These are phyloP conservation scores for Halictus rubicundus DNA, from an alignment of 1,140 invertebrate species.

Conservation along the genomic window DNA sequence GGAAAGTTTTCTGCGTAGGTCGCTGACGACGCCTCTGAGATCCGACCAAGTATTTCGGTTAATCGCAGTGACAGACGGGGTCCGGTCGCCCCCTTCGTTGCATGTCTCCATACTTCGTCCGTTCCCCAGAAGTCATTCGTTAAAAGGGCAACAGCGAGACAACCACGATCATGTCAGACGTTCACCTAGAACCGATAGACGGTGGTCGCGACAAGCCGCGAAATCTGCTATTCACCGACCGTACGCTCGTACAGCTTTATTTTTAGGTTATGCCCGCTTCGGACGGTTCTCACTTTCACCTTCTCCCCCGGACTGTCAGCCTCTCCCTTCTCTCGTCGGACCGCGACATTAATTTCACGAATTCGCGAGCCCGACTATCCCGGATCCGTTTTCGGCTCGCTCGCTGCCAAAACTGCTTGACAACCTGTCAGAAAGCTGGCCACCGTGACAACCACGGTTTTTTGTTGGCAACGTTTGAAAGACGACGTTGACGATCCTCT, in stretches of 20 bases:
- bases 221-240: constrained; percentile 10
- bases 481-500: neutral
- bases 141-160: constrained; percentile 3
- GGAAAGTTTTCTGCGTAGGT: constrained; percentile 89
- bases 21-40: constrained; percentile 89
- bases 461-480: constrained; percentile 28
- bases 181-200: constrained; percentile 10
- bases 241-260: constrained; percentile 32
- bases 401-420: neutral
- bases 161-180: constrained; percentile 44
- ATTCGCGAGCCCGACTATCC: constrained; percentile 16
- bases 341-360: constrained; percentile 56
- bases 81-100: constrained; percentile 58
- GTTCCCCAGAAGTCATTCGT: constrained; percentile 37
- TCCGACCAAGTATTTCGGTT: constrained; percentile 87
- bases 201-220: neutral
- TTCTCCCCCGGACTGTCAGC: constrained; percentile 41
- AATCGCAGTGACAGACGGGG: constrained; percentile 30
- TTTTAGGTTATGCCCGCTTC: constrained; percentile 62
- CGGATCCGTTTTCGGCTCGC: neutral
- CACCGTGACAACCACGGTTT: constrained; percentile 49
- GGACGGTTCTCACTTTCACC: constrained; percentile 60
- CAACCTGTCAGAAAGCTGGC: neutral
- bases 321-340: constrained; percentile 44
- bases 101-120: constrained; percentile 62